A percentile compares a stretch with the other conserved stretches of the same genome.
phyloP scores from a whole-genome alignment of 2,113 vertebrate genomes.

The Sprattus sprattus region DNA sequence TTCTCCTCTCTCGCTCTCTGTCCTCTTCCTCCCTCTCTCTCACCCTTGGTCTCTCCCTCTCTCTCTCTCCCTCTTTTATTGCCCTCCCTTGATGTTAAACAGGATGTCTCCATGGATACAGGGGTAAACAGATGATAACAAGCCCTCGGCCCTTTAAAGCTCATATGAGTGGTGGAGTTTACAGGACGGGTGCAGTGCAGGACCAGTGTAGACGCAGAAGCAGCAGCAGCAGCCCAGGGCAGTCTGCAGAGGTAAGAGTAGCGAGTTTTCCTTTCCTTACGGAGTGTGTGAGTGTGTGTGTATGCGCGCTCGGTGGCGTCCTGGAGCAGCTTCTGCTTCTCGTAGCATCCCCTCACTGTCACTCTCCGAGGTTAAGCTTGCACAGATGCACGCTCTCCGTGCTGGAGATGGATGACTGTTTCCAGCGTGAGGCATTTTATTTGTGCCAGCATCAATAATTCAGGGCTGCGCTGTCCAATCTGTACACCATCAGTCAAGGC shows the following conservation, averaged over 20 bases:
- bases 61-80: conserved; percentile 51
- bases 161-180: conserved; percentile 66
- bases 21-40: conserved; percentile 36
- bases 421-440: not conserved
- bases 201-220: conserved; percentile 37
- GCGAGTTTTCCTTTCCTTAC: not conserved
- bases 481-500: not conserved
- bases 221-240: conserved; percentile 39
- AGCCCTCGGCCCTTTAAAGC: conserved; percentile 64
- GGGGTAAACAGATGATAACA: conserved; percentile 87
- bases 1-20: conserved; percentile 32
- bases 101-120: conserved; percentile 76
- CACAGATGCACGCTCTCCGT: not conserved
- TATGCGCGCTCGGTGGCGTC: conserved; percentile 17
- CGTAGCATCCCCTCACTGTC: not conserved
- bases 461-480: not conserved
- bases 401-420: not conserved
- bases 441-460: conserved; percentile 12
- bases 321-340: not conserved
- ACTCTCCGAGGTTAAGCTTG: not conserved
- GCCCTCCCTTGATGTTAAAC: conserved; percentile 77
- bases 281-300: conserved; percentile 21
- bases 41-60: conserved; percentile 15
- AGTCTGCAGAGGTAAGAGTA: conserved; percentile 21
- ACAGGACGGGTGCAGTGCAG: conserved; percentile 39